Percentiles rank a stretch among this genome's conserved stretches.
Conservation (phyloP, 2,797 vertebrate genomes). For the Echeneis naucrates region DNA sequence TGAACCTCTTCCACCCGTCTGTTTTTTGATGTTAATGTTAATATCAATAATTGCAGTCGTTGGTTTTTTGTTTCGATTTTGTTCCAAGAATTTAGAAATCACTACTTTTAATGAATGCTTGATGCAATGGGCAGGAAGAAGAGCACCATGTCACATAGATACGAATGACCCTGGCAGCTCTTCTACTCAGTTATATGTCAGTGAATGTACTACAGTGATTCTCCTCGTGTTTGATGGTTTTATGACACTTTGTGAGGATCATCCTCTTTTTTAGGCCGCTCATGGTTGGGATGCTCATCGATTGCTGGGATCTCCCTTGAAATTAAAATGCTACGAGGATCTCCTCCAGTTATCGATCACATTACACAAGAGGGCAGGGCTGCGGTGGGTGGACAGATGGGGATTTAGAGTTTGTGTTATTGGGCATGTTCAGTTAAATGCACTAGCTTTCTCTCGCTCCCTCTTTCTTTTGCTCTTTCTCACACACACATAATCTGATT, state of each 20-base stretch:
- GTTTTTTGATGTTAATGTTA: not conserved
- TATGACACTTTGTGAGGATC: slow-evolving; percentile 39
- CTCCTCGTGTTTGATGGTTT: slow-evolving; percentile 15
- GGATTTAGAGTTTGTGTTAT: slow-evolving; percentile 66
- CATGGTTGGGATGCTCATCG: slow-evolving; percentile 57
- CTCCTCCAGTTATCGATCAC: slow-evolving; percentile 59
- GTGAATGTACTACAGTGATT: slow-evolving; percentile 1
- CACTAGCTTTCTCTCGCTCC: too few species aligned
- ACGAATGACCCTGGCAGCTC: not conserved
- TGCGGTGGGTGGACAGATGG: slow-evolving; percentile 51
- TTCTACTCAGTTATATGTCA: not conserved
- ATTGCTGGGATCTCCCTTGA: slow-evolving; percentile 50
- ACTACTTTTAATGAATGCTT: not conserved
- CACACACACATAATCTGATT: slow-evolving; percentile 44
- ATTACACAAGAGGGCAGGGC: slow-evolving; percentile 21
- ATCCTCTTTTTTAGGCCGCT: slow-evolving; percentile 22
- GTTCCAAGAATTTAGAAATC: not conserved
- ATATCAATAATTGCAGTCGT: not conserved
- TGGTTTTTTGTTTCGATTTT: not conserved
- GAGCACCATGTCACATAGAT: not conserved
- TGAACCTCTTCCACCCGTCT: not conserved
- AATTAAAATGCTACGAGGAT: slow-evolving; percentile 60
- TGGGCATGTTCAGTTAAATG: slow-evolving; percentile 47
- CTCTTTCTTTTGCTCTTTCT: too few species aligned
- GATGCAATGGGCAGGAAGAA: not conserved